phyloP scores from a whole-genome alignment of 1,140 invertebrate genomes.

The Phymastichus coffea region DNA sequence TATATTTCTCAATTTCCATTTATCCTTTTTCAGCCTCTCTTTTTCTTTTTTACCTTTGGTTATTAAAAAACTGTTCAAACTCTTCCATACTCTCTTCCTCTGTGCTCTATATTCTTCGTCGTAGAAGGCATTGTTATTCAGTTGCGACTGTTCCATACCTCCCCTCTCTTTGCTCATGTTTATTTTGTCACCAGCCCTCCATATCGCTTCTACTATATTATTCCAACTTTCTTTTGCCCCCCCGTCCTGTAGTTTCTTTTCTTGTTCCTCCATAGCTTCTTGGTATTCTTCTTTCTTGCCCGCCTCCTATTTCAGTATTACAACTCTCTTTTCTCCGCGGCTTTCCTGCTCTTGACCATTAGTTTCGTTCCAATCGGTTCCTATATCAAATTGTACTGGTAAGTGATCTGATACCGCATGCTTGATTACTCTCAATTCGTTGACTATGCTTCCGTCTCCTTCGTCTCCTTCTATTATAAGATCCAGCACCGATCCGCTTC shows the following conservation, averaged over 20 bases:
- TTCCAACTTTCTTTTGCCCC: background rate
- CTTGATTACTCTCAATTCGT: background rate
- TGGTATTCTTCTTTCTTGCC: too few relatives aligned
- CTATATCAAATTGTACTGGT: background rate
- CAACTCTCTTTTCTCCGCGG: background rate
- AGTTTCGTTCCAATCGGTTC: background rate
- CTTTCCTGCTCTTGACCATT: background rate
- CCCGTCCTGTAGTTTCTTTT: background rate
- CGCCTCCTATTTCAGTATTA: background rate
- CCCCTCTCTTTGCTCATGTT: background rate
- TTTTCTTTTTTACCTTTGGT: background rate
- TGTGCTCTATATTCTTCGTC: background rate
- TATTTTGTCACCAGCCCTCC: background rate
- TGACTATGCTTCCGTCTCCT: background rate
- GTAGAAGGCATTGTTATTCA: too few relatives aligned
- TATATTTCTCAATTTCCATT: background rate
- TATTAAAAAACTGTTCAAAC: background rate
- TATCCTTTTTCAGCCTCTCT: background rate
- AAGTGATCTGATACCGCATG: background rate
- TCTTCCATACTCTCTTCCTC: background rate
- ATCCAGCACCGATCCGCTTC: slow-evolving; percentile 16
- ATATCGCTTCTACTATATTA: background rate
- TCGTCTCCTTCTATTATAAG: background rate
- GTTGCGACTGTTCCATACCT: too few relatives aligned
- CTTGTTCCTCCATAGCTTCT: background rate